Conservation (phyloP, 2,888 invertebrate genomes). For the Sesia apiformis region DNA sequence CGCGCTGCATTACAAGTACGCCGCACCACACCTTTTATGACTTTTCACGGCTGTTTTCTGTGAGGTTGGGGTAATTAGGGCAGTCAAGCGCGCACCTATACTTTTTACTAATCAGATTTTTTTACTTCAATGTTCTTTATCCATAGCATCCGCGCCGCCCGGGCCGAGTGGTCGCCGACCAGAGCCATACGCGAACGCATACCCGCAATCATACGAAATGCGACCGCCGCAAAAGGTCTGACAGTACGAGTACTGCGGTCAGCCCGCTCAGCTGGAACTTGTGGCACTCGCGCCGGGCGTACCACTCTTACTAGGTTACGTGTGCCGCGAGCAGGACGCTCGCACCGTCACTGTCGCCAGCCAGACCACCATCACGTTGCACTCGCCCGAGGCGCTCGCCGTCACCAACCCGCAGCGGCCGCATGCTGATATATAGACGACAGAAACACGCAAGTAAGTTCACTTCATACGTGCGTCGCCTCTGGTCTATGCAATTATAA, state of each 20-base stretch:
- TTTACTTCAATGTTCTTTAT: no score
- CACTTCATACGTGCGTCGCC: no score
- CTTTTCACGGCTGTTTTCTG: no score
- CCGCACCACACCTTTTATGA: constrained; percentile 8
- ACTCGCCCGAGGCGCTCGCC: constrained; percentile 48
- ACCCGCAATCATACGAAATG: constrained; percentile 84
- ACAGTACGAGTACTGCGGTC: constrained; percentile 54
- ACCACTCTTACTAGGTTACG: constrained; percentile 57
- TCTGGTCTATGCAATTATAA: no score
- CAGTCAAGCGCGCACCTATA: no score
- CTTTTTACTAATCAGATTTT: no score
- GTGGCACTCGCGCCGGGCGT: constrained; percentile 55
- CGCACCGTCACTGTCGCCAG: constrained; percentile 42
- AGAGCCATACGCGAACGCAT: constrained; percentile 83
- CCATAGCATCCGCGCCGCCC: constrained; percentile 45
- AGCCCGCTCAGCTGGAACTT: constrained; percentile 32
- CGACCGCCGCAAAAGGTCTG: constrained; percentile 80
- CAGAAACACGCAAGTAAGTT: no score
- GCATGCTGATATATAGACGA: no score
- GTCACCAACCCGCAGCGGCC: constrained; percentile 11
- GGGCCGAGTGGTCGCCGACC: constrained; percentile 65
- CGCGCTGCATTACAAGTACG: constrained; percentile 9
- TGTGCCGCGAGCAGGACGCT: constrained; percentile 32
- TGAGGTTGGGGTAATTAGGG: no score
- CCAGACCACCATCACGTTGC: constrained; percentile 61